Percentiles rank a stretch among this genome's conserved stretches.
Conservation (phyloP, 2,113 vertebrate species). For the Rhinichthys klamathensis region DNA sequence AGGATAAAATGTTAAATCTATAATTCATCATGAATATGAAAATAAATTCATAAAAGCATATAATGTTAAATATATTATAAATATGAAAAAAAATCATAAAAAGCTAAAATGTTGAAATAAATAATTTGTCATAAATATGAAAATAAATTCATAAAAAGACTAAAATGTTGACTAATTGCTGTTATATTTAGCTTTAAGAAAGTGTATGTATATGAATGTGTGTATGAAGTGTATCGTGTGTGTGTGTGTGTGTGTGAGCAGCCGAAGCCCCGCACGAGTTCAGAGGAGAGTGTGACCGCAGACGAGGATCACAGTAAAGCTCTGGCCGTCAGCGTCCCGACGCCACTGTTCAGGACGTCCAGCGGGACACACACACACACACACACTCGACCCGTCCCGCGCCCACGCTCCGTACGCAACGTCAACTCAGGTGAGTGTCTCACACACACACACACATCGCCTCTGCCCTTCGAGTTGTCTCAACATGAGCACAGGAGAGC, state of each 20-base stretch:
- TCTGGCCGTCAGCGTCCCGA: slow-evolving; percentile 50
- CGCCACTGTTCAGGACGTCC: slow-evolving; percentile 78
- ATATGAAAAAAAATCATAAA: background rate
- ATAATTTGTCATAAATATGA: background rate
- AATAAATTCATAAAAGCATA: background rate
- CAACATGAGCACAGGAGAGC: no score
- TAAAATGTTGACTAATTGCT: background rate
- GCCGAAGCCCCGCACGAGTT: slow-evolving; percentile 79
- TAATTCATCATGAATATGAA: background rate
- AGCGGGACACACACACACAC: slow-evolving; percentile 77
- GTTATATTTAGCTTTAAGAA: background rate
- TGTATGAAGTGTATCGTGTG: no score
- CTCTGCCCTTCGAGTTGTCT: no score
- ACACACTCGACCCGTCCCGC: slow-evolving; percentile 54
- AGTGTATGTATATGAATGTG: no score
- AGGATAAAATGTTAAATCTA: no score
- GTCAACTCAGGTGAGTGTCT: slow-evolving; percentile 78
- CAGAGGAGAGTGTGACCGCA: slow-evolving; percentile 72
- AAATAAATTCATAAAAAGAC: background rate
- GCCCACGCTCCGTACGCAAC: slow-evolving; percentile 59
- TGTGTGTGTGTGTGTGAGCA: slow-evolving; percentile 53
- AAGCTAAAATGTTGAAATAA: background rate
- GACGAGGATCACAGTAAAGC: slow-evolving; percentile 64
- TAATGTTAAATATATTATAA: no score
- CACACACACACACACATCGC: background rate